These are phyloP conservation scores for Epicauta chinensis DNA, from an alignment of 1,140 invertebrate genomes.

Conservation along the genomic window DNA sequence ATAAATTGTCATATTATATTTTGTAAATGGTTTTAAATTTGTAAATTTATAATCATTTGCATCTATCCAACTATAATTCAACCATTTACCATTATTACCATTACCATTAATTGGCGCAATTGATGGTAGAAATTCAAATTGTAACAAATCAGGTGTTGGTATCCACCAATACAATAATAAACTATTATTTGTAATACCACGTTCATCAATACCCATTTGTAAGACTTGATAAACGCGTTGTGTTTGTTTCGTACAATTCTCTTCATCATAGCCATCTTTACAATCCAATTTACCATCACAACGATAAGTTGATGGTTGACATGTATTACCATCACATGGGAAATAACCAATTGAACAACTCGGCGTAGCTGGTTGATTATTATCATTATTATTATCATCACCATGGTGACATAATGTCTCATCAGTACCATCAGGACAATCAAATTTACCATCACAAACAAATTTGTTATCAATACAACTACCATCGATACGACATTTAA, in stretches of 20 bases:
- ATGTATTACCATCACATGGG: conserved; percentile 54
- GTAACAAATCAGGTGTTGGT: conserved; percentile 36
- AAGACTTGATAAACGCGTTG: conserved; percentile 46
- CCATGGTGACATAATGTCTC: conserved; percentile 49
- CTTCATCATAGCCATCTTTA: conserved; percentile 66
- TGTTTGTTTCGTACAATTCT: conserved; percentile 48
- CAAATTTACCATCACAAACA: conserved; percentile 61
- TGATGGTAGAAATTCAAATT: conserved; percentile 57
- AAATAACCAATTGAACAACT: conserved; percentile 55
- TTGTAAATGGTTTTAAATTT: conserved; percentile 59
- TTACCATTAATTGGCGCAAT: conserved; percentile 40
- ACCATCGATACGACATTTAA: conserved; percentile 63
- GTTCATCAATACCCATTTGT: conserved; percentile 49
- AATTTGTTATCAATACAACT: conserved; percentile 57
- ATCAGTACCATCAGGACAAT: conserved; percentile 74
- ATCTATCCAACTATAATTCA: conserved; percentile 52
- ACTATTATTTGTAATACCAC: conserved; percentile 45
- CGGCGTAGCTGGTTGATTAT: conserved; percentile 39
- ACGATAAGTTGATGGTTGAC: conserved; percentile 49
- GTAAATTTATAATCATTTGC: conserved; percentile 53
- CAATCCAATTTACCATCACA: conserved; percentile 68
- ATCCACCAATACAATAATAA: conserved; percentile 54
- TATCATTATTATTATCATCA: background rate
- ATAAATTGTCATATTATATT: conserved; percentile 73
- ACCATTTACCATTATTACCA: conserved; percentile 44